These are phyloP conservation scores for Catonia carolina DNA, from an alignment of 2,888 invertebrate species.

Conservation along the genomic window DNA sequence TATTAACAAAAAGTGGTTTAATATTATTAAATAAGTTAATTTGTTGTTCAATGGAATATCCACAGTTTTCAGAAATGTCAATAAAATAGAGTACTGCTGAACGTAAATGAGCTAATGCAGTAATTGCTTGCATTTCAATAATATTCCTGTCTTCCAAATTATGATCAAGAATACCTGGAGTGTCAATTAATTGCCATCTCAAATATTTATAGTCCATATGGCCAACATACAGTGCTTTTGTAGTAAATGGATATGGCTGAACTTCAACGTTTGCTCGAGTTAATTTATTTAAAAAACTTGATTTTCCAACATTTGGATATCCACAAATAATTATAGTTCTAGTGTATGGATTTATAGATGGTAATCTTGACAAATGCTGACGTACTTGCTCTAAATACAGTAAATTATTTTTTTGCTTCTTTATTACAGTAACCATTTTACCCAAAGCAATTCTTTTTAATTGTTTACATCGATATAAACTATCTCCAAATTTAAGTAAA, in stretches of 20 bases:
- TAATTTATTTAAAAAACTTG: conserved; percentile 96
- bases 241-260: conserved; percentile 98
- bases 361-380: conserved; percentile 93
- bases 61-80: conserved; percentile 94
- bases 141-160: conserved; percentile 92
- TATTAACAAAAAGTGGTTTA: conserved; percentile 82
- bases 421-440: conserved; percentile 95
- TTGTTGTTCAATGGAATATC: conserved; percentile 88
- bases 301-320: conserved; percentile 97
- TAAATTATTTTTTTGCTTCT: conserved; percentile 85
- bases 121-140: conserved; percentile 97
- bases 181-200: conserved; percentile 91
- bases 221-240: conserved; percentile 95
- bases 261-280: conserved; percentile 98
- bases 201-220: conserved; percentile 97
- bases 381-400: conserved; percentile 93
- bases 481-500: conserved; percentile 92
- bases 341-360: conserved; percentile 96
- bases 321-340: conserved; percentile 94
- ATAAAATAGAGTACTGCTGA: conserved; percentile 89
- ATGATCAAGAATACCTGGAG: conserved; percentile 94
- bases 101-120: conserved; percentile 89
- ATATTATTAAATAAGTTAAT: conserved; percentile 46
- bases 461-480: conserved; percentile 94
- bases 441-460: conserved; percentile 93